Percentiles rank a stretch among this genome's conserved stretches.
Conservation (phyloP, 2,113 vertebrate genomes). For the Panurus biarmicus region DNA sequence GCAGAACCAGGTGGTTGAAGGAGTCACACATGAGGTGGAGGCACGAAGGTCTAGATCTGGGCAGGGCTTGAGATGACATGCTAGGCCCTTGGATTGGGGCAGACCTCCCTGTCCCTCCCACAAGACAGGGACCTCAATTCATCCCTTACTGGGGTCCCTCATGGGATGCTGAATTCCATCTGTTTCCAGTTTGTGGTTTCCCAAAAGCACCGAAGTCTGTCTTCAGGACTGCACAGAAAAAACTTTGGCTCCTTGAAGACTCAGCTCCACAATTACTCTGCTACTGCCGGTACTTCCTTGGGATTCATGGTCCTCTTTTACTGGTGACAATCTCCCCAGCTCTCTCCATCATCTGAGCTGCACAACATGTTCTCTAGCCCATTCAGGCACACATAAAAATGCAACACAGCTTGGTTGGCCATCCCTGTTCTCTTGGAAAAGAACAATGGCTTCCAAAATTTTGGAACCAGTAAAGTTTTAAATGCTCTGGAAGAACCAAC, state of each 20-base stretch:
- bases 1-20: neutral
- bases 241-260: neutral
- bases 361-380: neutral
- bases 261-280: neutral
- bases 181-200: neutral
- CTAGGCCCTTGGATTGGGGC: neutral
- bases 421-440: neutral
- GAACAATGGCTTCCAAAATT: neutral
- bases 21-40: neutral
- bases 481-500: neutral
- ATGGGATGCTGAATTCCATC: neutral
- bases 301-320: neutral
- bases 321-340: neutral
- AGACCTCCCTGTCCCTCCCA: neutral
- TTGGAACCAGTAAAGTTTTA: neutral
- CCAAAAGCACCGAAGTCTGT: neutral
- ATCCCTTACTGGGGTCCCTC: neutral
- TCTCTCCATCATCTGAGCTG: neutral
- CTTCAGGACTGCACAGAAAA: neutral
- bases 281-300: neutral
- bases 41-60: neutral
- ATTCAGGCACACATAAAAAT: neutral
- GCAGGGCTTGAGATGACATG: neutral
- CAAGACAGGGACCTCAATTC: neutral
- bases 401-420: neutral